phyloP scores from a whole-genome alignment of 2,888 invertebrate genomes.

The Amphimallon solstitiale region DNA sequence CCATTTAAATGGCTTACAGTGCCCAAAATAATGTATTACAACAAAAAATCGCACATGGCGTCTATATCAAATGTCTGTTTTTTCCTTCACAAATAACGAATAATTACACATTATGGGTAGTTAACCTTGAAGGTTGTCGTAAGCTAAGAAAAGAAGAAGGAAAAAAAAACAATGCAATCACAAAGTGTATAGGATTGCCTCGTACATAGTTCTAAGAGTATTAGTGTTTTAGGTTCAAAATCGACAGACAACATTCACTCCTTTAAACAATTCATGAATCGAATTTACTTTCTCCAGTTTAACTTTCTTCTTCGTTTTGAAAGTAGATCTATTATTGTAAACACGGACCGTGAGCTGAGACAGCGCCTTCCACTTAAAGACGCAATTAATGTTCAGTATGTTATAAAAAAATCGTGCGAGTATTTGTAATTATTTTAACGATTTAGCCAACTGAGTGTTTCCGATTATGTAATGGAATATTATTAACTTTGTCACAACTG shows the following conservation, averaged over 20 bases:
- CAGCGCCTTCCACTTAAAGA: conserved; percentile 22
- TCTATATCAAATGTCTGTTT: conserved; percentile 15
- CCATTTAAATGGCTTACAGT: conserved; percentile 1
- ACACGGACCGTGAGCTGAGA: conserved; percentile 34
- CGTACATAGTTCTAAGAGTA: conserved; percentile 3
- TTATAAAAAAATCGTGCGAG: conserved; percentile 13
- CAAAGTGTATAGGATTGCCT: neutral
- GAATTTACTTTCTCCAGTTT: conserved; percentile 51
- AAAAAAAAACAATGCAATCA: conserved; percentile 24
- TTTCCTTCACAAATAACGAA: conserved; percentile 15
- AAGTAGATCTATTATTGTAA: conserved; percentile 50
- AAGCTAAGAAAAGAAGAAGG: conserved; percentile 13
- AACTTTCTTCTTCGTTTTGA: conserved; percentile 51
- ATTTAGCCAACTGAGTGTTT: conserved; percentile 7
- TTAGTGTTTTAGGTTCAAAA: conserved; percentile 10
- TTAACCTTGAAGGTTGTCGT: conserved; percentile 26
- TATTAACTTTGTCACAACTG: conserved; percentile 22
- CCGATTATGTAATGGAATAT: conserved; percentile 17
- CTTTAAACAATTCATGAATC: conserved; percentile 31
- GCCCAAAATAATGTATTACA: conserved; percentile 15
- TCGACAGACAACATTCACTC: conserved; percentile 23
- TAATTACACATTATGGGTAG: conserved; percentile 18
- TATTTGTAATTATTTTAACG: conserved; percentile 30
- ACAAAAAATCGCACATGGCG: conserved; percentile 5
- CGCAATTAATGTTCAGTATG: conserved; percentile 11